Evolutionary conservation across 2,797 vertebrate species (phyloP).

Genomic region (Pseudochromis fuscus): DNA sequence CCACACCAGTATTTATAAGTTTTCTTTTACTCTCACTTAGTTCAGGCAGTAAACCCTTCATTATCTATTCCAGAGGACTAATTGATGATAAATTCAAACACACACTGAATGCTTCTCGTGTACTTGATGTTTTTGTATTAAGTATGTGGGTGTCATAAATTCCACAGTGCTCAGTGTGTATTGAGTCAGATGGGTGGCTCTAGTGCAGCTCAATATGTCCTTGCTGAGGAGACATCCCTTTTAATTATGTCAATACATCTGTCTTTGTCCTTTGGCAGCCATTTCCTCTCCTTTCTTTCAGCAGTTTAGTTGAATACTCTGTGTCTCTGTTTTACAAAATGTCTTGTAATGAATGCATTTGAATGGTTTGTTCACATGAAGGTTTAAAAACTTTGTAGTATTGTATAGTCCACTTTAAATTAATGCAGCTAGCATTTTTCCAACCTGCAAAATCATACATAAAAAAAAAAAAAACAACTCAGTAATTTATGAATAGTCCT

Average conservation of each 20-base stretch:
- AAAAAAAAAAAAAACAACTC: too few relatives aligned
- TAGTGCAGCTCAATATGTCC: constrained; percentile 28
- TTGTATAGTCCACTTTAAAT: too few relatives aligned
- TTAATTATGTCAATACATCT: constrained; percentile 48
- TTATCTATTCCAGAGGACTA: constrained; percentile 7
- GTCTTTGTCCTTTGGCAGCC: constrained; percentile 22
- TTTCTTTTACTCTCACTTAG: constrained; percentile 3
- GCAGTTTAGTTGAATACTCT: neutral
- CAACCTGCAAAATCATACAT: too few relatives aligned
- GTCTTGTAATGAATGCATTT: constrained; percentile 2
- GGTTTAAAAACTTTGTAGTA: too few relatives aligned
- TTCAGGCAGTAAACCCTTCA: neutral
- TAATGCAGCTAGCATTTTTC: too few relatives aligned
- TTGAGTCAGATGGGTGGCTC: constrained; percentile 18
- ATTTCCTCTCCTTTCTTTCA: constrained; percentile 15
- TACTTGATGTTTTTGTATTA: constrained; percentile 14
- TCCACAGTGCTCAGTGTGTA: constrained; percentile 18
- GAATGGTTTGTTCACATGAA: neutral
- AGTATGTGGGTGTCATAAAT: constrained; percentile 1
- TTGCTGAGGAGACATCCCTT: constrained; percentile 38
- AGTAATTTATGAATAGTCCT: too few relatives aligned
- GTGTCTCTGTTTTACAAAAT: neutral
- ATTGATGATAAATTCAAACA: constrained; percentile 7
- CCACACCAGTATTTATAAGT: neutral
- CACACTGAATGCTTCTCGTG: neutral